Conservation (phyloP, 2,888 invertebrate species). For the Thymelicus sylvestris region DNA sequence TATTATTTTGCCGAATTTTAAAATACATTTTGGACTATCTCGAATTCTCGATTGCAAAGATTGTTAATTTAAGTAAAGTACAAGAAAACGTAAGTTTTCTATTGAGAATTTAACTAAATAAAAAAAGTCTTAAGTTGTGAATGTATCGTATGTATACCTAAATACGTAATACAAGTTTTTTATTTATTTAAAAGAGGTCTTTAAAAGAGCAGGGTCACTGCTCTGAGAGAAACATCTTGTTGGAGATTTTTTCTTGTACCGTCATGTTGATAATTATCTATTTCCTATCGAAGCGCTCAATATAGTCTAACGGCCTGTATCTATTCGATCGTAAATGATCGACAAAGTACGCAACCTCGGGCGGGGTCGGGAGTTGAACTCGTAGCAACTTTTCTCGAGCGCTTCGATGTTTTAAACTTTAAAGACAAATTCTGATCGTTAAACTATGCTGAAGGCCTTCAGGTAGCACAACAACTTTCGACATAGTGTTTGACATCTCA, state of each 20-base stretch:
- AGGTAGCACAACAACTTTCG: constrained; percentile 1
- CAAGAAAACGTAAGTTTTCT: too few species aligned
- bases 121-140: too few species aligned
- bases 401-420: background rate
- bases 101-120: too few species aligned
- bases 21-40: too few species aligned
- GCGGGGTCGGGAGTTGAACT: background rate
- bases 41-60: too few species aligned
- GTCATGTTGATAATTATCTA: background rate
- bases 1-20: too few species aligned
- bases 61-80: too few species aligned
- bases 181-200: too few species aligned
- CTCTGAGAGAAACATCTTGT: background rate
- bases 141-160: too few species aligned
- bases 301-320: background rate
- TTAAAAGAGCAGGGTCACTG: too few species aligned
- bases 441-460: background rate
- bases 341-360: background rate
- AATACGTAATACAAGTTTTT: too few species aligned
- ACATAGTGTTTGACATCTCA: background rate
- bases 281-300: background rate
- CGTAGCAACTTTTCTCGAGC: background rate
- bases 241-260: background rate
- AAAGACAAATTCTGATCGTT: background rate
- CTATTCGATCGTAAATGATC: background rate